Conservation (phyloP, 1,140 invertebrate genomes). For the Coenobita brevimanus region DNA sequence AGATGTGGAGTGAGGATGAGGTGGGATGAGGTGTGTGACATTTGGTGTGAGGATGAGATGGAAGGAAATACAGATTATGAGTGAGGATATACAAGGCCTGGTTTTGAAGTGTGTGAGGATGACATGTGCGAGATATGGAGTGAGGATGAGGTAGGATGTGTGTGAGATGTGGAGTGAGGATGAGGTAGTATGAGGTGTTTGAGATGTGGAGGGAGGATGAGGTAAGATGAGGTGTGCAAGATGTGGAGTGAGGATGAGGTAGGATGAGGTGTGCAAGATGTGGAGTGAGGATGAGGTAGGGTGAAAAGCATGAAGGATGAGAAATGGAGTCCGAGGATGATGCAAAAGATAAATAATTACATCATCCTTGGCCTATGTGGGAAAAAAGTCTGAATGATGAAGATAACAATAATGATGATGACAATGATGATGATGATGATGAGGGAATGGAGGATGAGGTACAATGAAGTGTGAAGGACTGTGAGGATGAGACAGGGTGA, state of each 20-base stretch:
- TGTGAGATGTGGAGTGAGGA: background rate
- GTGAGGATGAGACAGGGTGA: background rate
- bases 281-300: background rate
- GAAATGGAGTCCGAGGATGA: no score
- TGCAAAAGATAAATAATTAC: no score
- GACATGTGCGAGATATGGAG: background rate
- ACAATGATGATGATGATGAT: no score
- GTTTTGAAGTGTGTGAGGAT: no score
- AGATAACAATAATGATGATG: no score
- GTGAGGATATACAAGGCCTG: no score
- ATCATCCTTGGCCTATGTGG: no score
- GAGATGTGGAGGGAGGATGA: slow-evolving; percentile 1
- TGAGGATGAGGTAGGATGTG: background rate
- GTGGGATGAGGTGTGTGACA: background rate
- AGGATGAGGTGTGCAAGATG: background rate
- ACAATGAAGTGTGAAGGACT: background rate
- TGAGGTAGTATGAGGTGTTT: background rate
- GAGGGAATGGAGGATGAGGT: no score
- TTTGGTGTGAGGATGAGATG: background rate
- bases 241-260: background rate
- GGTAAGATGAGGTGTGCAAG: background rate
- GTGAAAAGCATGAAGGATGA: no score
- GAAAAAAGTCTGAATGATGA: no score
- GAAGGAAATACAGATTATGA: no score
- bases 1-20: background rate